Base-by-base conservation (phyloP, 2,888 invertebrate species). In the Conops quadrifasciatus region DNA sequence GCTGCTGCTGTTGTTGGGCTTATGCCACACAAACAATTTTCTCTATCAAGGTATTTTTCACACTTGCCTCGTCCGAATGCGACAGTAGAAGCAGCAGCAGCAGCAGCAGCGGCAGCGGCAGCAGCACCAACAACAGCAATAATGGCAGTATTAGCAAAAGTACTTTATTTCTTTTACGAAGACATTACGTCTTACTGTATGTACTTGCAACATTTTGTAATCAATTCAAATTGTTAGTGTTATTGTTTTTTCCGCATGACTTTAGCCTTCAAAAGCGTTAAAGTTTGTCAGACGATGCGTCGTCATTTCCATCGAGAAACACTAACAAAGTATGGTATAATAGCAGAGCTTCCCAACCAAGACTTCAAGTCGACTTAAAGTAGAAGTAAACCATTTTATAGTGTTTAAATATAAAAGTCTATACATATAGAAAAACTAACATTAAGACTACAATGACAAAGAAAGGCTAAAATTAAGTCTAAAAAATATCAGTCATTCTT, bases 231-330 rank as follows among this genome's bases (percentile, higher is more conserved):
- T 21, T 63, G 13, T n/a, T 45, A 21, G 47, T 64, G n/a, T 45
- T 63, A n/a, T 64, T 49, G 3, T 47, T 45, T 1, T 26, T 62
- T 9, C n/a, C 24, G 5, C 16, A 21, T 56, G 19, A 30, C 47
- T 47, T 15, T 24, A 43, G 30, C n/a, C 24, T 43, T 66, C 66
- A 24, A 43, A 53, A 56, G 36, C 56, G 36, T 7, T 36, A 9
- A 36, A 43, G 53, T 66, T 66, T 66, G 66, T 66, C 66, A 66
- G 66, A 45, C 66, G 53, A 56, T n/a, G 53, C 24, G 28, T 16
- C 28, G 49, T 65, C 51, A 51, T 51, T 51, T 26, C 16, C n/a
- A 36, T 28, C 49, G 51, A 5, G 4, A 47, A 47, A 26, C 63
- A 63, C 4, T 1, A 16, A 24, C 13, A 30, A 49, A 51, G 36